Conservation (phyloP, 2,113 vertebrate species). For the Amia ocellicauda region DNA sequence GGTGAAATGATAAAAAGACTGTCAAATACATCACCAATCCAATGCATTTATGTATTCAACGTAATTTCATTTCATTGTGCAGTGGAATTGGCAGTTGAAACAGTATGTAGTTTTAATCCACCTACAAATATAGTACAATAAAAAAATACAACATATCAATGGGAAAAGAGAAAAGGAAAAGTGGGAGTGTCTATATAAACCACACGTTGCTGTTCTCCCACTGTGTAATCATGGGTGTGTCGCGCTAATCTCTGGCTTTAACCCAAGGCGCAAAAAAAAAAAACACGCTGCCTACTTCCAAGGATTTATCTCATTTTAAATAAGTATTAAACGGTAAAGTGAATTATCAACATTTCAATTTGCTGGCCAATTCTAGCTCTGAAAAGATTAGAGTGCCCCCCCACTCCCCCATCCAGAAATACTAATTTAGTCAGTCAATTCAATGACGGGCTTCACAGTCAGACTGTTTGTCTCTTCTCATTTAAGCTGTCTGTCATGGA, state of each 20-base stretch:
- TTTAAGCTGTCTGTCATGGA: conserved; percentile 77
- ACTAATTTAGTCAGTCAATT: conserved; percentile 65
- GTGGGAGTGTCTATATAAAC: conserved; percentile 12
- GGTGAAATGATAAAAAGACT: too few species aligned
- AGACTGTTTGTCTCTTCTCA: conserved; percentile 69
- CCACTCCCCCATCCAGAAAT: too few species aligned
- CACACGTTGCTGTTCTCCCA: conserved; percentile 32
- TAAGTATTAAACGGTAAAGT: conserved; percentile 62
- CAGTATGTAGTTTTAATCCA: too few species aligned
- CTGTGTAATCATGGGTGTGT: conserved; percentile 45
- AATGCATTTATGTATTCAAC: too few species aligned
- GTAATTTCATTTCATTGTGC: too few species aligned
- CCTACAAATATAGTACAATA: conserved; percentile 21
- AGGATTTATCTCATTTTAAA: conserved; percentile 75
- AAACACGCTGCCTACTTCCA: conserved; percentile 4
- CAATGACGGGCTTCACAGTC: conserved; percentile 58
- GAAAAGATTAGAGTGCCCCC: conserved; percentile 34
- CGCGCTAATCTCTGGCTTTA: conserved; percentile 45
- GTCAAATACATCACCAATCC: too few species aligned
- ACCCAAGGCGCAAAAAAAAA: conserved; percentile 10
- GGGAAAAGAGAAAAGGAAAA: conserved; percentile 38
- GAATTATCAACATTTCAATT: conserved; percentile 15
- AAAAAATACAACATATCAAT: conserved; percentile 33
- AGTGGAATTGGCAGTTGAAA: too few species aligned
- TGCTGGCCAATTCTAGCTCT: neutral